Base-by-base conservation (phyloP, 30 jellyfish, hydroid and myxozoan species). In the Hydra vulgaris region DNA sequence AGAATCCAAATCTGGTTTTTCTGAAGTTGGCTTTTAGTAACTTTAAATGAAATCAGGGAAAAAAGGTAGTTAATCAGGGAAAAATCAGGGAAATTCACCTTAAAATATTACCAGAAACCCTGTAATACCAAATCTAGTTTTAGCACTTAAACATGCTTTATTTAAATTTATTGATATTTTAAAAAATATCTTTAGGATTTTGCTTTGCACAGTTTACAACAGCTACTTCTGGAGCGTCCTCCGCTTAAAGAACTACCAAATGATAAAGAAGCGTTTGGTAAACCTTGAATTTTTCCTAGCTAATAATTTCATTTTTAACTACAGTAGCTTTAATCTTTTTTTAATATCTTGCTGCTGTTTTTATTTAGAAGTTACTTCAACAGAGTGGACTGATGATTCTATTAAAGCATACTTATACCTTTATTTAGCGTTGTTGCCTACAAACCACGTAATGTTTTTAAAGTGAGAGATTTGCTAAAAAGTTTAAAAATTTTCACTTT, bases 321-420 rank as follows among this genome's bases (percentile, higher is more conserved):
- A 15, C n/a, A 15, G 79, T 71, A 21, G 18, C 21, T 71, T 16
- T 18, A 15, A 71, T 71, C 18, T 71, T 71, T 71, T 71, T 15
- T 0, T 20, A n/a, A 17, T 71, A 15, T 22, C 21, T 71, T 79
- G 66, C 70, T 0, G 8, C 26, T 56, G 25, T 56, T 21, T 55
- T 20, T 23, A 23, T 80, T 23, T 80, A 66, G 83, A 80, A 66
- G 87, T 80, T 15, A 24, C 61, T 18, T 25, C 85, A 25, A 24
- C 74, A 17, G 99, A 92, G 71, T 92, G 99, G 99, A 82, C 88
- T 22, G 99, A 92, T 55, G 99, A 92, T 23, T 86, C 96, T 4
- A 92, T 92, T 86, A 92, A 92, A 74, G 95, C 99, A 15, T 87
- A 94, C 73, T 86, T 92, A 18, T 92, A 92, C 68, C 86, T 92